Percentiles rank a stretch among this genome's conserved stretches.
These are phyloP conservation scores for Clavelina lepadiformis DNA, from an alignment of 23 tunicate genomes.

Conservation along the genomic window DNA sequence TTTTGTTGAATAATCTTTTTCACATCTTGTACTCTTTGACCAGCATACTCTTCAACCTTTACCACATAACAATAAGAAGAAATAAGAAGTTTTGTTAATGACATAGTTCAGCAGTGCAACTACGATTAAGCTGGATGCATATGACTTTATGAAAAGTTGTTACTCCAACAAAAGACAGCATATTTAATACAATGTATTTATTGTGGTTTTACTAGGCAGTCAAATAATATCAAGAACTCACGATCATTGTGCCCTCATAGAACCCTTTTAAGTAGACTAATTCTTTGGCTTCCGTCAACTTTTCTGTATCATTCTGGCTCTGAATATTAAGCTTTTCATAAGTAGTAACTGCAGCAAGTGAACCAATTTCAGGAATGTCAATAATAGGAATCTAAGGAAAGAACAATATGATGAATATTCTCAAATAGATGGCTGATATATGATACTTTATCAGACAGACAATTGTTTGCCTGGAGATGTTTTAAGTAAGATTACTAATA, in stretches of 20 bases:
- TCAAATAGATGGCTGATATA: no score
- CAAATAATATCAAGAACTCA: constrained; percentile 12
- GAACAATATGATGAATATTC: neutral
- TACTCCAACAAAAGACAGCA: no score
- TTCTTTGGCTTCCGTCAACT: constrained; percentile 92
- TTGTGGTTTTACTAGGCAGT: no score
- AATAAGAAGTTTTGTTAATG: neutral
- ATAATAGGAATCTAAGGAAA: constrained; percentile 82
- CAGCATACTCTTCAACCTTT: constrained; percentile 81
- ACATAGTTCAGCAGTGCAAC: no score
- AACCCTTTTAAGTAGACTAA: constrained; percentile 91
- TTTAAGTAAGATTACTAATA: no score
- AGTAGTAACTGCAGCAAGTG: constrained; percentile 79
- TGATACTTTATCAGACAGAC: no score
- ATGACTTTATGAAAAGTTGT: no score
- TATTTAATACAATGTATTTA: no score
- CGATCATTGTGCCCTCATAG: constrained; percentile 96
- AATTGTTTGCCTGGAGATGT: no score
- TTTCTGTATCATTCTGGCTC: constrained; percentile 93
- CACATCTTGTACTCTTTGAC: constrained; percentile 81
- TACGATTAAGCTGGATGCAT: no score
- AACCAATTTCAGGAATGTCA: constrained; percentile 84
- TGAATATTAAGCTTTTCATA: constrained; percentile 78
- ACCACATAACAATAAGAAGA: neutral
- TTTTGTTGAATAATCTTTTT: constrained; percentile 66